Evolutionary conservation across 1,140 invertebrate genomes (phyloP).

Genomic region (Drosophila cardini): DNA sequence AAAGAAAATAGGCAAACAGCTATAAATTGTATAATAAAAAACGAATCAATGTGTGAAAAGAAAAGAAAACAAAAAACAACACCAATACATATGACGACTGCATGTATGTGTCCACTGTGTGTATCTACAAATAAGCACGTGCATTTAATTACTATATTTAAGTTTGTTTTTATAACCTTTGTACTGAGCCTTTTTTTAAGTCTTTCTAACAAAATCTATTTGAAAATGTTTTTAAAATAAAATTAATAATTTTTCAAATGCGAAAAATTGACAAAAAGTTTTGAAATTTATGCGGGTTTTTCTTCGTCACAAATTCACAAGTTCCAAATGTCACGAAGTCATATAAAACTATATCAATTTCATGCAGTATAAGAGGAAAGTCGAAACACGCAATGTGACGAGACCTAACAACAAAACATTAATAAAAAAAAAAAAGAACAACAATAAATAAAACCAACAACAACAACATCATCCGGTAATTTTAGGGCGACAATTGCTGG

Average conservation of each 20-base stretch:
- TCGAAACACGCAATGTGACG: slow-evolving; percentile 28
- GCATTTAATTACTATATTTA: slow-evolving; percentile 71
- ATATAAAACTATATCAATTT: slow-evolving; percentile 75
- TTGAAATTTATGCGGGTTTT: neutral
- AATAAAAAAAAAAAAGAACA: slow-evolving; percentile 11
- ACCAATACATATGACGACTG: neutral
- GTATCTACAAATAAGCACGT: slow-evolving; percentile 51
- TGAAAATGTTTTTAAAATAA: slow-evolving; percentile 50
- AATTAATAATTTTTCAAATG: slow-evolving; percentile 15
- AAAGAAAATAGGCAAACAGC: neutral
- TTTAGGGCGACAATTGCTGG: slow-evolving; percentile 64
- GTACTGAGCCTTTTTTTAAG: slow-evolving; percentile 24
- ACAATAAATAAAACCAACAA: too few relatives aligned
- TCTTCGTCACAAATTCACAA: neutral
- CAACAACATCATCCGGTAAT: slow-evolving; percentile 34
- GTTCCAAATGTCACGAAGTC: slow-evolving; percentile 41
- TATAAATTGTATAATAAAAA: slow-evolving; percentile 23
- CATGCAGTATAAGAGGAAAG: slow-evolving; percentile 25
- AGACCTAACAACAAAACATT: slow-evolving; percentile 18
- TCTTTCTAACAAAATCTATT: slow-evolving; percentile 37
- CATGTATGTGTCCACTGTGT: neutral
- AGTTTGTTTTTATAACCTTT: slow-evolving; percentile 47
- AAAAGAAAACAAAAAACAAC: neutral
- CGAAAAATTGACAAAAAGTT: slow-evolving; percentile 62
- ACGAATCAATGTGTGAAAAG: neutral